Base-by-base conservation (phyloP, 37 sponge, comb jelly and placozoan genomes). In the Haliclona indistincta region DNA sequence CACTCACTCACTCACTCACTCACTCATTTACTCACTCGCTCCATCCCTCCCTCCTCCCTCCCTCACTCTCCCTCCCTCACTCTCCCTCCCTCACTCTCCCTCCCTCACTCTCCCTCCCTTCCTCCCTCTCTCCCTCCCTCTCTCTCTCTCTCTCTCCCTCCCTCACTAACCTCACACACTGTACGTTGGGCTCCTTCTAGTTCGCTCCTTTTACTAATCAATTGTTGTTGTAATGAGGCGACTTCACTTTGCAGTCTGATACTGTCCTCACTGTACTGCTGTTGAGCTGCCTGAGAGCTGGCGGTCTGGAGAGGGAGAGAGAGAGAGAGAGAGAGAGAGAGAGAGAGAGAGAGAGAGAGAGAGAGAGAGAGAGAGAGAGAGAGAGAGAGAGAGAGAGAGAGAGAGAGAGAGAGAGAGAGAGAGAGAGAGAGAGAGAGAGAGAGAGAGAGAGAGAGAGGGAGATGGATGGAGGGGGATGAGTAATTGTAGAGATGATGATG, bases 361-460 rank as follows among this genome's bases (percentile, higher is more conserved):
- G 73, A 72, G 56, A 72, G 73, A 72, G 73, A 72, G 73, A 72
- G 56, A 72, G 73, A 72, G 56, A 72, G 73, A 72, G 56, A 72
- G 73, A 72, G 56, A 72, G 73, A 72, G 56, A 72, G 73, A 72
- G 37, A 52, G 73, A 72, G 56, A 72, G 73, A 72, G 73, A 72
- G 56, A 52, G 56, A 72, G 78, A 64, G 55, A 65, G 67, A 65
- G 67, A 77, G 78, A 61, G 30, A 68, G 73, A 71, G 47, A 71
- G 78, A 77, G 63, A 77, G 54, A 45, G 45, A 65, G 67, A 65
- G 54, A 77, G 66, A 77, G 54, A 49, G 67, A 44, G 43, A 68
- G 72, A 71, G 34, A 43, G 38, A 26, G 28, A 25, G 23, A 26
- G 25, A 58, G n/a, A 58, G 22, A 58, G 60, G 22, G n/a, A n/a